These are phyloP conservation scores for Cebus imitator DNA, from an alignment of 2,113 vertebrate genomes.

Conservation along the genomic window DNA sequence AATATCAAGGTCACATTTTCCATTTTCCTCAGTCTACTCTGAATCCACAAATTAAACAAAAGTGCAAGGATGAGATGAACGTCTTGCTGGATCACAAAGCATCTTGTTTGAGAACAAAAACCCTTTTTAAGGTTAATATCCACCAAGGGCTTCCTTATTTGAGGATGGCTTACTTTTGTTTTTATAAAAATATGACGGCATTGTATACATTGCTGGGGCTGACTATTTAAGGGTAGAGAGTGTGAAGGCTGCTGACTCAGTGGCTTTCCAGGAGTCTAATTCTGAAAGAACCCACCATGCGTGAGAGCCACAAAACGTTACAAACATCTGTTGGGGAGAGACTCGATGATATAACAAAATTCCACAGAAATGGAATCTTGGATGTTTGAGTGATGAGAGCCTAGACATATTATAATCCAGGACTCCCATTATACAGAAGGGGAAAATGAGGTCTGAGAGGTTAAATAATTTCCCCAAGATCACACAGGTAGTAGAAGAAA, in stretches of 20 bases:
- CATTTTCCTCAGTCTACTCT: conserved; percentile 62
- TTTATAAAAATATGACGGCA: conserved; percentile 83
- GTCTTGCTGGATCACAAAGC: conserved; percentile 66
- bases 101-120: conserved; percentile 55
- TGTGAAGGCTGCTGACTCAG: not conserved
- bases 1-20: conserved; percentile 74
- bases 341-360: not conserved
- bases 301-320: not conserved
- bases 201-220: conserved; percentile 65
- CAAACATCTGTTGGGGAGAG: not conserved
- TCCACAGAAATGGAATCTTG: not conserved
- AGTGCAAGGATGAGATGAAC: conserved; percentile 54
- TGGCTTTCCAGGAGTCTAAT: not conserved
- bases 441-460: not conserved
- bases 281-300: not conserved
- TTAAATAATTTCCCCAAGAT: not conserved
- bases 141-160: conserved; percentile 64
- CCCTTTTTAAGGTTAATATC: conserved; percentile 63
- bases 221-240: conserved; percentile 38
- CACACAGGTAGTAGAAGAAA: not conserved
- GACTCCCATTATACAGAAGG: not conserved
- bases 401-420: not conserved
- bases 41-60: conserved; percentile 74
- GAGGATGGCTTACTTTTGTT: conserved; percentile 74
- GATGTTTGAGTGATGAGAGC: not conserved